These are phyloP conservation scores for Procavia capensis DNA, from an alignment of 2,113 vertebrate species.

Conservation along the genomic window DNA sequence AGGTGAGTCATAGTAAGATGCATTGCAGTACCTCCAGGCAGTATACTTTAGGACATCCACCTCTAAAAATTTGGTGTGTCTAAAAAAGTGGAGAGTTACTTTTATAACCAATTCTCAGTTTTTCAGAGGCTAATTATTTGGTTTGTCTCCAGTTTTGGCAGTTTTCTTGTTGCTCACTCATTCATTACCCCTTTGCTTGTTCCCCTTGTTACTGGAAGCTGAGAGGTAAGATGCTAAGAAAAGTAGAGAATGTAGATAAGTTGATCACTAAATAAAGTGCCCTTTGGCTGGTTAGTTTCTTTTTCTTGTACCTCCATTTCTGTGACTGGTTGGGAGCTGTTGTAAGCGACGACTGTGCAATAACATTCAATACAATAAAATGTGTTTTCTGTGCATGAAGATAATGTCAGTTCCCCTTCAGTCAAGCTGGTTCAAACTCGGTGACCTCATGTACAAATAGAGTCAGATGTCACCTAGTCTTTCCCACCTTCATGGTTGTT, in stretches of 20 bases:
- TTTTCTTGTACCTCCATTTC: slow-evolving; percentile 20
- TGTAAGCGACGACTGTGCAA: not conserved
- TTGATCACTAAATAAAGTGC: not conserved
- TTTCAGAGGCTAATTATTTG: slow-evolving; percentile 22
- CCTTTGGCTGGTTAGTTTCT: not conserved
- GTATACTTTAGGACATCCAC: slow-evolving; percentile 17
- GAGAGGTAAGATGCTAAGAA: not conserved
- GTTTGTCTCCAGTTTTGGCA: slow-evolving; percentile 48
- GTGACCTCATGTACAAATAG: not conserved
- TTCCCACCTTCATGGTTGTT: not conserved
- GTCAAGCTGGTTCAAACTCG: not conserved
- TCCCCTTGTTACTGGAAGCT: slow-evolving; percentile 15
- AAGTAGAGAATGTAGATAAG: slow-evolving; percentile 17
- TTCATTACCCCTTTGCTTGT: not conserved
- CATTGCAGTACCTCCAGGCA: slow-evolving; percentile 49
- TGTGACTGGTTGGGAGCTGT: not conserved
- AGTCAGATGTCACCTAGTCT: not conserved
- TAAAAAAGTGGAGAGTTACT: slow-evolving; percentile 46
- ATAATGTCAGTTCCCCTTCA: not conserved
- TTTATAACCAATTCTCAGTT: slow-evolving; percentile 38
- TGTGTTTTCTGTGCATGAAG: not conserved
- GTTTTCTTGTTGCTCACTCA: slow-evolving; percentile 1
- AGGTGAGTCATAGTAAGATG: slow-evolving; percentile 41
- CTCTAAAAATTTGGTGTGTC: slow-evolving; percentile 43
- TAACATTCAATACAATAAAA: slow-evolving; percentile 33